Evolutionary conservation across 2,888 invertebrate genomes (phyloP), one percentile per base, ranked within the genome.

Genomic region (Drosophila planitibia): DNA sequence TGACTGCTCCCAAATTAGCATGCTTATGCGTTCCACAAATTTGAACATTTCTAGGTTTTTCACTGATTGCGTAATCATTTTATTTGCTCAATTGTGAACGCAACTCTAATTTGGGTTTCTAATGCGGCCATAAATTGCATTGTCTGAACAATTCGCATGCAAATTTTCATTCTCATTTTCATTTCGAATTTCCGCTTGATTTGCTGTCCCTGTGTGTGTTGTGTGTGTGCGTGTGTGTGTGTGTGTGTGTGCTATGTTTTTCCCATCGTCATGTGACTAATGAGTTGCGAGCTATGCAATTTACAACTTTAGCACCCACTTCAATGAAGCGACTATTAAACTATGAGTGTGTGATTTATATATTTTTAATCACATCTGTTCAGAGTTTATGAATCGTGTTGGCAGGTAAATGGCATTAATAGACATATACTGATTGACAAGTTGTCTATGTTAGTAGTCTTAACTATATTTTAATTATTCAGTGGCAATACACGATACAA

Each of bases 381-480:
- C 47, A 33, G 70, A 69, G 54, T 32, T 28, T 39, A n/a, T 53
- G 44, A 4, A 22, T 30, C 44, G 63, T 63, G 75, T n/a, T 74
- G 63, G 57, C 57, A 60, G 59, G 41, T 54, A 57, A 54, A 44
- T 69, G 73, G 25, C 78, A 73, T 72, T 59, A 59, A 67, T 28
- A 52, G 70, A 64, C 9, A 25, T 44, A 72, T 54, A 70, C 78
- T 70, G 67, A 77, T 64, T 79, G 78, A 60, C 82, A 78, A 44
- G 54, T 78, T 59, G 77, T 67, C 62, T 47, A 19, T 72, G 68
- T 73, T 67, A 65, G 59, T 52, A 52, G 51, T 65, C 35, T 55
- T 58, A 63, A 51, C 54, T 44, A 22, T 66, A 16, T 54, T 37
- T 59, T 54, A 79, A 85, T 85, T 85, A 76, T 75, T 79, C 60